Percentiles rank a stretch among this genome's conserved stretches.
phyloP scores from a whole-genome alignment of 2,113 vertebrate species.

The Capreolus pygargus region DNA sequence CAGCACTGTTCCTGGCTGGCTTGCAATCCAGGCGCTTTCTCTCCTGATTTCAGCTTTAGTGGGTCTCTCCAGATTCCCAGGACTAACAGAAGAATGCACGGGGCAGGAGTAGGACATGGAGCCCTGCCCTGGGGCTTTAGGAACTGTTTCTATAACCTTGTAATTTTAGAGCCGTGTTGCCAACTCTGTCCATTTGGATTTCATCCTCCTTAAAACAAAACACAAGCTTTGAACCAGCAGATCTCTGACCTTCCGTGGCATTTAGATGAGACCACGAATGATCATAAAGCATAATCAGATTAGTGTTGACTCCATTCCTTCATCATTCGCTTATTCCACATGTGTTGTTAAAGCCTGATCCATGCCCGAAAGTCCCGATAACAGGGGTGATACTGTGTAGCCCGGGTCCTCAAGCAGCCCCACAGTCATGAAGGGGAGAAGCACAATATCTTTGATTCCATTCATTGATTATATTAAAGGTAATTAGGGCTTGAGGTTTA shows the following conservation, averaged over 20 bases:
- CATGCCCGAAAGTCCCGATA: background rate
- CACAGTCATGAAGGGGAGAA: background rate
- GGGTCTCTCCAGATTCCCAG: background rate
- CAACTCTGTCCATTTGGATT: background rate
- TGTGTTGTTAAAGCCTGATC: background rate
- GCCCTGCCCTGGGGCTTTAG: rapidly evolving
- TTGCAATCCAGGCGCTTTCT: background rate
- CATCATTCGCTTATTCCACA: background rate
- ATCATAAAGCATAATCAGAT: background rate
- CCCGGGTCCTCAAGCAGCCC: background rate
- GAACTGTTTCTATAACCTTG: background rate
- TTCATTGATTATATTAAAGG: background rate
- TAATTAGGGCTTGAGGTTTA: background rate
- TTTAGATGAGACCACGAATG: background rate
- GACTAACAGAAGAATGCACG: background rate
- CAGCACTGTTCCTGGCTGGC: rapidly evolving
- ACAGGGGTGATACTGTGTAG: rapidly evolving
- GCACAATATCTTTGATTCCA: background rate
- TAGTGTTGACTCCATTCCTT: background rate
- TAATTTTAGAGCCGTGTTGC: background rate
- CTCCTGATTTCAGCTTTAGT: too few species aligned
- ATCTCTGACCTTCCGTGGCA: background rate
- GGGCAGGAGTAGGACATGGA: rapidly evolving
- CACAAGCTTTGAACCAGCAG: background rate
- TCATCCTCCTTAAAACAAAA: background rate